Evolutionary conservation across 2,797 vertebrate species (phyloP).

Genomic region (Gallinago nigripennis): DNA sequence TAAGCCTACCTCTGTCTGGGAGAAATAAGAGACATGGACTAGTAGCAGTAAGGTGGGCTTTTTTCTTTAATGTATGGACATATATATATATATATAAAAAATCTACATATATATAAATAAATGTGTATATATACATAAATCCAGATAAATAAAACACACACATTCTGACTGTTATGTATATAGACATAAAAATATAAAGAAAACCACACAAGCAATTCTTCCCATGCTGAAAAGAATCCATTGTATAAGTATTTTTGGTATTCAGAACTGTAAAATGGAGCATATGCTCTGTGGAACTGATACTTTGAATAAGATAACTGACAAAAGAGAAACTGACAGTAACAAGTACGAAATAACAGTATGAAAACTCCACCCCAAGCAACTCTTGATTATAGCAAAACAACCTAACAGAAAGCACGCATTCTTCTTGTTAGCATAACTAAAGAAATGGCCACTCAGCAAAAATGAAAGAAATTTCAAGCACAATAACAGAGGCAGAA

Average conservation of each 20-base stretch:
- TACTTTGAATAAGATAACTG: not conserved
- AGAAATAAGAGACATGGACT: not conserved
- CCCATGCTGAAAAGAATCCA: not conserved
- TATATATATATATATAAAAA: not conserved
- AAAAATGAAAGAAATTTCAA: not conserved
- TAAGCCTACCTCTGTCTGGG: not conserved
- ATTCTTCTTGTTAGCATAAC: not conserved
- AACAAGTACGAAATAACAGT: not conserved
- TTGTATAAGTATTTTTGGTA: not conserved
- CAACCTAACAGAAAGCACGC: not conserved
- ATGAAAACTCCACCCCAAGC: not conserved
- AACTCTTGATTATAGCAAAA: not conserved
- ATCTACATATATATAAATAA: no score
- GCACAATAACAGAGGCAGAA: not conserved
- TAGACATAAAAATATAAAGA: not conserved
- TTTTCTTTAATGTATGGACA: not conserved
- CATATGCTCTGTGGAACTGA: not conserved
- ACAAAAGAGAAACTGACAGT: not conserved
- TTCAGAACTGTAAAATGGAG: not conserved
- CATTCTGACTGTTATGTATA: not conserved
- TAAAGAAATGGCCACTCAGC: not conserved
- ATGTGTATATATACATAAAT: not conserved
- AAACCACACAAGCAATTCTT: not conserved
- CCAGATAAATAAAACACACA: not conserved
- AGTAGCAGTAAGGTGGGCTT: not conserved